Evolutionary conservation across 2,113 vertebrate species (phyloP).

Genomic region (Ursus arctos): DNA sequence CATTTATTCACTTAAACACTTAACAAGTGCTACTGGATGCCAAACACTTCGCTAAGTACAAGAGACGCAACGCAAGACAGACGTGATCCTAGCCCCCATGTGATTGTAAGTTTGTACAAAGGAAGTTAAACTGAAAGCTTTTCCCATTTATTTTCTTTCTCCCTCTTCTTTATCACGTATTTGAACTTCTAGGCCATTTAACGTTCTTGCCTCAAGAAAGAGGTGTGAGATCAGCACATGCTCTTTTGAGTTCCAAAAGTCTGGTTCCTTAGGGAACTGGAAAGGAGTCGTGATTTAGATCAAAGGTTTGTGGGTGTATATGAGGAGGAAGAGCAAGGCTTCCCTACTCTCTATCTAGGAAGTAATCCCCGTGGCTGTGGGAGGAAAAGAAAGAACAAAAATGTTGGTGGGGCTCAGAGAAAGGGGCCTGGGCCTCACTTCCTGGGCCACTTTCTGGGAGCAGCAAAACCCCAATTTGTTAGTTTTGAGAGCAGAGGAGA

Average conservation of each 20-base stretch:
- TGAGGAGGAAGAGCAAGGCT: not conserved
- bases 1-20: not conserved
- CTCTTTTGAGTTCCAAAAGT: not conserved
- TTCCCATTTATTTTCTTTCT: slow-evolving; percentile 23
- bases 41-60: not conserved
- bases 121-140: not conserved
- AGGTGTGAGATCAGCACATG: not conserved
- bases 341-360: not conserved
- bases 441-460: not conserved
- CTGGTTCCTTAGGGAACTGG: not conserved
- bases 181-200: slow-evolving; percentile 38
- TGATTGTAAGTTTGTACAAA: slow-evolving; percentile 15
- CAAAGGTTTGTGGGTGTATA: not conserved
- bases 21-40: not conserved
- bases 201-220: slow-evolving; percentile 38
- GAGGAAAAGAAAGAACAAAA: not conserved
- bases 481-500: not conserved
- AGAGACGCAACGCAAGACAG: not conserved
- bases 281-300: not conserved
- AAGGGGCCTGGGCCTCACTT: not conserved
- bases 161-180: not conserved
- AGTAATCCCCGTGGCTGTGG: not conserved
- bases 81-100: not conserved
- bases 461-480: not conserved
- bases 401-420: not conserved